Percentiles rank a stretch among this genome's conserved stretches.
Evolutionary conservation across 2,113 vertebrate genomes (phyloP).

Genomic region (Bubalus kerabau): DNA sequence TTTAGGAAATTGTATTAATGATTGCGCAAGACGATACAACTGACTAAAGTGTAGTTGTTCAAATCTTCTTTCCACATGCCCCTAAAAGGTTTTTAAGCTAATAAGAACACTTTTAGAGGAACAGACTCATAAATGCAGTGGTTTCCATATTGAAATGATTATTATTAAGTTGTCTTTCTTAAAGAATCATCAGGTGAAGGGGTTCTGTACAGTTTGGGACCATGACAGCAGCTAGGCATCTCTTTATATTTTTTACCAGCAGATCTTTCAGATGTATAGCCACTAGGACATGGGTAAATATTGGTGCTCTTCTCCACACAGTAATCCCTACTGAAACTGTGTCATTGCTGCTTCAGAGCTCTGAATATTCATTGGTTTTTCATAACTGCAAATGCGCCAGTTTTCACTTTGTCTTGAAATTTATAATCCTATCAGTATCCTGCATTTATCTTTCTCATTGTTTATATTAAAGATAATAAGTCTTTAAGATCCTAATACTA

Average conservation of each 20-base stretch:
- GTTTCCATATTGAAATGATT: background rate
- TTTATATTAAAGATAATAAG: background rate
- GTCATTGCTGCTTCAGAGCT: background rate
- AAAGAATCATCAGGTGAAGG: background rate
- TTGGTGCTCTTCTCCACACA: background rate
- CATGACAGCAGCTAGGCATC: background rate
- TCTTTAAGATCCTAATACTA: background rate
- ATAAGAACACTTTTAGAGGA: background rate
- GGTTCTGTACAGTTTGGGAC: background rate
- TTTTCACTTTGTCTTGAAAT: background rate
- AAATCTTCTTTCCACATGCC: background rate
- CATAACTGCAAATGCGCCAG: background rate
- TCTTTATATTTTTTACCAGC: background rate
- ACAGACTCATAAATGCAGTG: background rate
- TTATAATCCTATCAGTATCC: background rate
- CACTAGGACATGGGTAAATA: background rate
- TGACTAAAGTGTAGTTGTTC: constrained; percentile 18
- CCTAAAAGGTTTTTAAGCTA: background rate
- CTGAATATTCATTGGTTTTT: background rate
- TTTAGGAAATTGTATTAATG: constrained; percentile 52
- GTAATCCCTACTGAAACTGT: background rate
- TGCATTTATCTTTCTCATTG: background rate
- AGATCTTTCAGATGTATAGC: background rate
- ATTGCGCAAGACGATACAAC: background rate
- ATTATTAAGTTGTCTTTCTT: background rate